Evolutionary conservation across 2,113 vertebrate species (phyloP).

Genomic region (Gavia stellata): DNA sequence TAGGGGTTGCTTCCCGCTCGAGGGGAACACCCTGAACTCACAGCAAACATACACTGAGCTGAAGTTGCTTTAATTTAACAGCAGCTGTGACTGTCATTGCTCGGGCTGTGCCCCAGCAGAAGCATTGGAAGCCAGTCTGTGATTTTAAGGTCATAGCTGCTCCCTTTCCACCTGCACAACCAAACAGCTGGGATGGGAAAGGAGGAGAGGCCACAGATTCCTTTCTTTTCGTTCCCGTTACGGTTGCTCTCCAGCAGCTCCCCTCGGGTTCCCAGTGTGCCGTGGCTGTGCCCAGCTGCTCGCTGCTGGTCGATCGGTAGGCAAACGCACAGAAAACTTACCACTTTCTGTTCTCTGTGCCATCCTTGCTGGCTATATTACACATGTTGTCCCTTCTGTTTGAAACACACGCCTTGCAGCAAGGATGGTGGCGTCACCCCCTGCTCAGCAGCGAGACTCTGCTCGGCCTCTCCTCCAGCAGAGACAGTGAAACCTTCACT

Average conservation of each 20-base stretch:
- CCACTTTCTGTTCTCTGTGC: background rate
- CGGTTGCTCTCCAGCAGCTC: too few species aligned
- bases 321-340: too few species aligned
- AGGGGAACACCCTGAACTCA: too few species aligned
- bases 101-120: background rate
- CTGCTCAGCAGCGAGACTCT: background rate
- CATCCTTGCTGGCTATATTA: background rate
- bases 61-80: background rate
- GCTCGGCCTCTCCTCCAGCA: background rate
- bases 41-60: accelerated
- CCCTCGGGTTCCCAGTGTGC: too few species aligned
- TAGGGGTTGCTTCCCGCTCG: background rate
- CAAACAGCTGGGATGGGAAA: too few species aligned
- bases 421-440: background rate
- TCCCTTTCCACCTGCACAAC: background rate
- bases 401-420: background rate
- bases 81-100: background rate
- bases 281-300: background rate
- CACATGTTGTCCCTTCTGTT: background rate
- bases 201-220: background rate
- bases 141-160: background rate
- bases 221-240: background rate
- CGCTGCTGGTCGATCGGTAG: background rate
- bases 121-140: background rate
- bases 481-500: background rate